Percentiles rank a stretch among this genome's conserved stretches.
phyloP scores from a whole-genome alignment of 2,113 vertebrate species.

The Oryzias celebensis region DNA sequence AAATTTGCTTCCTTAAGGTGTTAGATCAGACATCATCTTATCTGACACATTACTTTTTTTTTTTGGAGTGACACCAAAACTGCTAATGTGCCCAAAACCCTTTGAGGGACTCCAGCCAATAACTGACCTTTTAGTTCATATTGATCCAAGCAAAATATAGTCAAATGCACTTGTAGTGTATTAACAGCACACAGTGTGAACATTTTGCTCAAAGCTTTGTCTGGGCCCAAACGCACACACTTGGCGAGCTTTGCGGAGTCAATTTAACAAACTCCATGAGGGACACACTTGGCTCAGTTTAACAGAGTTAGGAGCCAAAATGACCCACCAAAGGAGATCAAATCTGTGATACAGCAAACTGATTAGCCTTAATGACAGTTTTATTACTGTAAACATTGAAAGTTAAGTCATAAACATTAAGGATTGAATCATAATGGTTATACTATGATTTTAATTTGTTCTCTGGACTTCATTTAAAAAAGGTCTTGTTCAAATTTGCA shows the following conservation, averaged over 20 bases:
- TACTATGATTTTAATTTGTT: no score
- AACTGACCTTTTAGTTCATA: constrained; percentile 40
- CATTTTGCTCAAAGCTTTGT: constrained; percentile 2
- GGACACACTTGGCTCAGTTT: constrained; percentile 17
- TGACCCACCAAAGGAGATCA: constrained; percentile 38
- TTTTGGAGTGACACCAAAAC: constrained; percentile 45
- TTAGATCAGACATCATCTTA: constrained; percentile 39
- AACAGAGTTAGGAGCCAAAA: constrained; percentile 30
- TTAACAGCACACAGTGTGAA: background rate
- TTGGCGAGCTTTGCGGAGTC: constrained; percentile 36
- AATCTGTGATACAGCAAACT: constrained; percentile 48
- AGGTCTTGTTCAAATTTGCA: no score
- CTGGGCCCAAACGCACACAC: constrained; percentile 6
- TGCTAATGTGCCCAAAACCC: constrained; percentile 18
- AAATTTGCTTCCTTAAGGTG: constrained; percentile 29
- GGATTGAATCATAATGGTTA: no score
- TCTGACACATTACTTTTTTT: constrained; percentile 4
- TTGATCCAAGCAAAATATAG: constrained; percentile 21
- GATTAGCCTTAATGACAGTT: constrained; percentile 41
- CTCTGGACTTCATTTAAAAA: no score
- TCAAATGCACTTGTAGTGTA: background rate
- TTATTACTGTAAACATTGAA: constrained; percentile 35
- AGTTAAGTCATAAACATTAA: background rate
- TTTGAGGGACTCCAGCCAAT: constrained; percentile 42
- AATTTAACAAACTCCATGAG: constrained; percentile 50